phyloP scores from a whole-genome alignment of 2,797 vertebrate genomes.

The Philypnodon macrostomus region DNA sequence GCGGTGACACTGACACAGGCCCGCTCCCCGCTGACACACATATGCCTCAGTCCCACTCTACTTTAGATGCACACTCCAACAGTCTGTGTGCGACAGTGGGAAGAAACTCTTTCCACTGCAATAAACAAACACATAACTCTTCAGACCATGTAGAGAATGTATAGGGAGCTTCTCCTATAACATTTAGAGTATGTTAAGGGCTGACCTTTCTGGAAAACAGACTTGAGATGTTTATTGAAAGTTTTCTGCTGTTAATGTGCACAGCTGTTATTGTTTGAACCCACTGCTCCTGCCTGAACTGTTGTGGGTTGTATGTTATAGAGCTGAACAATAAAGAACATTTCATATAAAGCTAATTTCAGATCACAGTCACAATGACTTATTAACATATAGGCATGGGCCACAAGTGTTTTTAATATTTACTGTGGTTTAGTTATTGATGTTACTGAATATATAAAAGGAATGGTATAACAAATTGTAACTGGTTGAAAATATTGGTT shows the following conservation, averaged over 20 bases:
- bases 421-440: too few species aligned
- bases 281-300: not conserved
- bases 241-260: constrained; percentile 1
- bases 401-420: too few species aligned
- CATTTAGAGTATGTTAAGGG: not conserved
- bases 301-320: too few species aligned
- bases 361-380: too few species aligned
- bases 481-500: too few species aligned
- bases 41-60: constrained; percentile 29
- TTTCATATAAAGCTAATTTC: too few species aligned
- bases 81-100: constrained; percentile 12
- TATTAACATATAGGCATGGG: too few species aligned
- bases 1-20: constrained; percentile 49
- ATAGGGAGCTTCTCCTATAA: not conserved
- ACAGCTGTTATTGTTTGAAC: not conserved
- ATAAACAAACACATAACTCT: constrained; percentile 2
- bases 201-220: constrained; percentile 6
- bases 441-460: too few species aligned
- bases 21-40: constrained; percentile 48
- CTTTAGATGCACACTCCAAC: constrained; percentile 32
- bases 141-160: not conserved
- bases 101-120: not conserved
- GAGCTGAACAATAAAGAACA: too few species aligned
- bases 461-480: too few species aligned
- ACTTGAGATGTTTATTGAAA: constrained; percentile 3